phyloP scores from a whole-genome alignment of 1,140 invertebrate genomes.

The Procambarus virginalis region DNA sequence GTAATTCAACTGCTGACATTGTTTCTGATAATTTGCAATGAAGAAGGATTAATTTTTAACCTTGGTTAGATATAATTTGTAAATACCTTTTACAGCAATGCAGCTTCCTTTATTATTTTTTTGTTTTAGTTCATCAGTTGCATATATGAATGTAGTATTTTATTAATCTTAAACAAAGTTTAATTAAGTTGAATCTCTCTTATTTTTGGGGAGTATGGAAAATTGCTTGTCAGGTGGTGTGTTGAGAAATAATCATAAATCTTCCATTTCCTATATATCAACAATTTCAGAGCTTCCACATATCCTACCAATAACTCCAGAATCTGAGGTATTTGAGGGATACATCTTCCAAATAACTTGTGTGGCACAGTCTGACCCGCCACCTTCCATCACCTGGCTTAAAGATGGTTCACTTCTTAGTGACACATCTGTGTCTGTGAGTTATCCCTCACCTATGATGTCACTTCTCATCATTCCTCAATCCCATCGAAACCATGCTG shows the following conservation, averaged over 20 bases:
- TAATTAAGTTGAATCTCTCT: no score
- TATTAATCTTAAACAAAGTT: no score
- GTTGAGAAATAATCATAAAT: background rate
- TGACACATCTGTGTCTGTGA: slow-evolving; percentile 50
- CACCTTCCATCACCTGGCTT: slow-evolving; percentile 58
- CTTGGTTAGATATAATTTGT: no score
- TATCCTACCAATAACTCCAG: slow-evolving; percentile 45
- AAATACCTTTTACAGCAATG: no score
- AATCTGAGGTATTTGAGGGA: slow-evolving; percentile 56
- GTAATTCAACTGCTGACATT: no score
- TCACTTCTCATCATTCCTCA: slow-evolving; percentile 56
- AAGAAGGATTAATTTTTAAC: no score
- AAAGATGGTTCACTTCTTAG: slow-evolving; percentile 48
- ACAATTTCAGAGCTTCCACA: slow-evolving; percentile 60
- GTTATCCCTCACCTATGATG: slow-evolving; percentile 64
- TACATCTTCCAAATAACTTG: slow-evolving; percentile 61
- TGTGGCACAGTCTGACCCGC: slow-evolving; percentile 58
- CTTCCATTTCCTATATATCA: background rate
- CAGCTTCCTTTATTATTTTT: no score
- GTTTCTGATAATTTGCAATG: no score
- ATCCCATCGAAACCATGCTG: slow-evolving; percentile 71
- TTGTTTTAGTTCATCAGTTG: no score
- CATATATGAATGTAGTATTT: no score
- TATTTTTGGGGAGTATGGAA: no score
- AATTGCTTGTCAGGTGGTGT: no score